Evolutionary conservation across 2,113 vertebrate species (phyloP), one percentile per base, ranked within the genome.

Genomic region (Nothoprocta perdicaria): DNA sequence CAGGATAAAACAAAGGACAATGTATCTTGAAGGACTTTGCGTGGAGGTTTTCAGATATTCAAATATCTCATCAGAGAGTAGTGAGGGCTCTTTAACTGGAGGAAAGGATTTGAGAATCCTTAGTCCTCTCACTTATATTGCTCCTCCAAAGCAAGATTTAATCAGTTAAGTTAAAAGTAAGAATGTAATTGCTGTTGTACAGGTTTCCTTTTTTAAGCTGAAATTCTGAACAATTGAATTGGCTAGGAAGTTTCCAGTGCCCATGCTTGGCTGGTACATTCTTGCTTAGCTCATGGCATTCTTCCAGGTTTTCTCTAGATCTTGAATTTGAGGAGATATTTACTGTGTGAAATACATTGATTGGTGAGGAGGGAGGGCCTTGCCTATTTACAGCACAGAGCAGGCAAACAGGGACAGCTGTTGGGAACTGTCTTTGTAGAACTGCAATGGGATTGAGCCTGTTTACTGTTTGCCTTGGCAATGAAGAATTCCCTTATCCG

Each of bases 401-500:
- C 33, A 41, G 21, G 29, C 35, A 58, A 50, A 46, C 80, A 46
- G 35, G 24, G 6, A 5, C 14, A 26, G 24, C 35, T 31, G 12
- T 19, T 52, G 43, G 27, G 38, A 89, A 23, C 31, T 17, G 6
- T 29, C 38, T 29, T 27, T 45, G 50, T 50, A 26, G 18, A 24
- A 10, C 31, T 86, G 43, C 35, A 1, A 0, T 31, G 66, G 33
- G 12, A 18, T 61, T 73, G 19, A 21, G n/a, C 3, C 1, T 11
- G 14, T 2, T 55, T 1, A 1, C 9, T 53, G 5, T n/a, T 85
- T 85, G 48, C 48, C 14, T 43, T 38, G 3, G 26, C 7, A 48
- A 41, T 17, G 55, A 24, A 38, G 22, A 35, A 4, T 8, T 66
- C 58, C 10, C 1, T 58, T 68, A 29, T 35, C 41, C 7, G 9